A percentile compares a stretch with the other conserved stretches of the same genome.
These are phyloP conservation scores for Melieria picta DNA, from an alignment of 2,888 invertebrate genomes.

Conservation along the genomic window DNA sequence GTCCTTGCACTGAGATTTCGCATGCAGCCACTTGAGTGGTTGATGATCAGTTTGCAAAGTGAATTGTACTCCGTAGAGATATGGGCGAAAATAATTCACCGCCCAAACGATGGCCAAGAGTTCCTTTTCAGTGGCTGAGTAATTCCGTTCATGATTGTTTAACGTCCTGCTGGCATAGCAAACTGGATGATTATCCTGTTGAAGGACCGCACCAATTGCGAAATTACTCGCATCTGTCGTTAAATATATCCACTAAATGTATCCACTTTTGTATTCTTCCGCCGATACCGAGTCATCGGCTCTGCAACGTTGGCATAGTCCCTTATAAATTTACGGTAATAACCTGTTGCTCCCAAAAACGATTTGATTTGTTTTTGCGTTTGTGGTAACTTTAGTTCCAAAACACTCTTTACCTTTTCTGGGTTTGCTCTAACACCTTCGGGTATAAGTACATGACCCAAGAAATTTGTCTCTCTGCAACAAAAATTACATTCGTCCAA, in stretches of 20 bases:
- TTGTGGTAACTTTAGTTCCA: not conserved
- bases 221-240: slow-evolving; percentile 39
- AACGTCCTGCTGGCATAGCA: not conserved
- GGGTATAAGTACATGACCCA: no score
- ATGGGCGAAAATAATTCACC: slow-evolving; percentile 3
- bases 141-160: not conserved
- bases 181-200: not conserved
- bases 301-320: not conserved
- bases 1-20: not conserved
- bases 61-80: slow-evolving; percentile 2
- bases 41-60: not conserved
- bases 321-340: no score
- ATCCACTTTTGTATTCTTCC: not conserved
- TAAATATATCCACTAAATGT: no score
- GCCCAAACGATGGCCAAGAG: not conserved
- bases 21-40: slow-evolving; percentile 11
- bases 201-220: slow-evolving; percentile 35
- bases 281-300: not conserved
- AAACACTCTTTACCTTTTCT: not conserved
- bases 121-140: not conserved
- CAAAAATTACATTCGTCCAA: not conserved
- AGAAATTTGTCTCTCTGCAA: no score
- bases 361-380: not conserved
- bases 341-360: no score
- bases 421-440: no score